Base-by-base conservation (phyloP, 2,797 vertebrate species). In the Bovichtus variegatus region DNA sequence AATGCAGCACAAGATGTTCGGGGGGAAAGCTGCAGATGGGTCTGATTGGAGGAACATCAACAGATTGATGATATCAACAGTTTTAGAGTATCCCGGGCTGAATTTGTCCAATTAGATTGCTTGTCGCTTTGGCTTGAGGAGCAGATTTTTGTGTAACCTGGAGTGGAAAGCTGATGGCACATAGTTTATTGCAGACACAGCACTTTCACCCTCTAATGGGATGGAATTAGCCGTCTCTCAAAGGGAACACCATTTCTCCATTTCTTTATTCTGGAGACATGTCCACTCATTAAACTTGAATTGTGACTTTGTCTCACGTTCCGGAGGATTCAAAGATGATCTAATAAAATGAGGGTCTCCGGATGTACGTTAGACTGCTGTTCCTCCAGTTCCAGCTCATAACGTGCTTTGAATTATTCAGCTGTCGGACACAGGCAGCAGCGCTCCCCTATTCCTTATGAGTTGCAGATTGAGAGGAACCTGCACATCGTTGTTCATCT, bases 241-340 rank as follows among this genome's bases (percentile, higher is more conserved):
- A n/a, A 69, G 74, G 79, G 74, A 91, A 86, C 87, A 85, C 27
- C 31, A 15, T 76, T 89, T 76, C 74, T 85, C 82, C 78, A 85
- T 90, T 84, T 85, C 78, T 86, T 86, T 61, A 78, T 88, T 76
- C 72, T 34, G 63, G 70, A 85, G 86, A 85, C 72, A 81, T 81
- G 80, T 85, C 66, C 25, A 76, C 89, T 92, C 84, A 89, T 92
- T 89, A 89, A 92, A 91, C 58, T 76, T 90, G 84, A 90, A 90
- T 90, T 83, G 86, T 74, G 77, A 86, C 78, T 78, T 83, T 82
- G 62, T 85, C 83, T 87, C 79, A 64, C 44, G 46, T 81, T 90
- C n/a, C 9, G 25, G 59, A 46, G 62, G 59, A 81, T 86, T 84
- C 62, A 77, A 34, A 87, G 76, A 84, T 78, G 40, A 81, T 81